These are phyloP conservation scores for Psilopsiagon aymara DNA, from an alignment of 2,113 vertebrate species.

Conservation along the genomic window DNA sequence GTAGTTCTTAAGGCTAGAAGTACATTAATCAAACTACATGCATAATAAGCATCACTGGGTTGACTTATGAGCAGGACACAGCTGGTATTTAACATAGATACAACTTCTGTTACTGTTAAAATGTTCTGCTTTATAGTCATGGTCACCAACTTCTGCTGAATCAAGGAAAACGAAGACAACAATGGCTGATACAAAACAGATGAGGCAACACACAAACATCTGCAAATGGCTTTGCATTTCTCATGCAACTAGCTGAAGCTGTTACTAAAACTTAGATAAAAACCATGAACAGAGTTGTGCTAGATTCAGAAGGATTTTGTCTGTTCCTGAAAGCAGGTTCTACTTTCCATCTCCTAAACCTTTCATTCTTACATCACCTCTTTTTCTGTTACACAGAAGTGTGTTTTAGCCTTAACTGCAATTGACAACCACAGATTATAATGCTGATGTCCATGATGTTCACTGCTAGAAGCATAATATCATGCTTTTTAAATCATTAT, in stretches of 20 bases:
- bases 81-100: background rate
- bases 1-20: background rate
- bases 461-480: background rate
- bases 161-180: background rate
- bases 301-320: background rate
- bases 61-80: background rate
- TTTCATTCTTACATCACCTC: background rate
- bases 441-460: background rate
- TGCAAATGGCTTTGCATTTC: background rate
- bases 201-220: background rate
- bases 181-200: background rate
- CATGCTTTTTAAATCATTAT: background rate
- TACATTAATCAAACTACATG: background rate
- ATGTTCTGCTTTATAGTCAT: background rate
- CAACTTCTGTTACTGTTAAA: background rate
- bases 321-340: background rate
- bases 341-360: background rate
- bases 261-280: background rate
- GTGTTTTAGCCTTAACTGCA: background rate
- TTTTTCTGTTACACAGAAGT: background rate
- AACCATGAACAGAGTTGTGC: background rate
- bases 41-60: background rate
- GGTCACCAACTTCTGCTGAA: background rate
- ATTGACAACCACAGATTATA: background rate
- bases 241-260: background rate